Percentiles rank a stretch among this genome's conserved stretches.
These are phyloP conservation scores for Pelecanoides urinatrix DNA, from an alignment of 2,113 vertebrate species.

Conservation along the genomic window DNA sequence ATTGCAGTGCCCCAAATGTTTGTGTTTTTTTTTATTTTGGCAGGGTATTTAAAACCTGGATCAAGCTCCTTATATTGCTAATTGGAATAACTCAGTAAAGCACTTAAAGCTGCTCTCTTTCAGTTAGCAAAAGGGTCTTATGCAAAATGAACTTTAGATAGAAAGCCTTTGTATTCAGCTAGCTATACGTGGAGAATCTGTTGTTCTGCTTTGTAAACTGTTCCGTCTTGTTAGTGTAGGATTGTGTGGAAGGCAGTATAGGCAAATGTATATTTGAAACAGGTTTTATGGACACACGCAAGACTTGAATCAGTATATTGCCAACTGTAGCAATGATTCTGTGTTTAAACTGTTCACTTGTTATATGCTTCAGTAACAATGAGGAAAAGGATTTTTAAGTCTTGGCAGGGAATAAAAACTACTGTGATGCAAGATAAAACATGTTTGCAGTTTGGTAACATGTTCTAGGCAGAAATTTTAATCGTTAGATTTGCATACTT, in stretches of 20 bases:
- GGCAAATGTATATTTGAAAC: neutral
- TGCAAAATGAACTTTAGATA: neutral
- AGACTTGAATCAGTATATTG: neutral
- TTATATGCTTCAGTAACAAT: neutral
- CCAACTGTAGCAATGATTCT: neutral
- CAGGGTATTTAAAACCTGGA: neutral
- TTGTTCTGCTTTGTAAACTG: neutral
- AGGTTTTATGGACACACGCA: fast-evolving
- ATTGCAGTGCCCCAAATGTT: fast-evolving
- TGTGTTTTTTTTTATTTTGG: neutral
- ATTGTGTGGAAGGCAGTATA: neutral
- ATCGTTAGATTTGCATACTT: neutral
- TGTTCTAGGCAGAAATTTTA: constrained; percentile 2
- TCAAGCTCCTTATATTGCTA: neutral
- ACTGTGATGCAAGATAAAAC: constrained; percentile 5
- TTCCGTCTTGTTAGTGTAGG: neutral
- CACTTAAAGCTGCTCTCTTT: neutral
- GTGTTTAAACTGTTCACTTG: neutral
- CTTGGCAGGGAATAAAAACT: neutral
- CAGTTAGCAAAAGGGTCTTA: neutral
- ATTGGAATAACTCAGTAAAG: neutral
- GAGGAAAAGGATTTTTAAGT: neutral
- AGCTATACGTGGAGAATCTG: neutral
- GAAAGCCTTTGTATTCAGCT: neutral
- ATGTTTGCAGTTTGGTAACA: neutral